Conservation (phyloP, 2,888 invertebrate species). For the Apotomis turbidana region DNA sequence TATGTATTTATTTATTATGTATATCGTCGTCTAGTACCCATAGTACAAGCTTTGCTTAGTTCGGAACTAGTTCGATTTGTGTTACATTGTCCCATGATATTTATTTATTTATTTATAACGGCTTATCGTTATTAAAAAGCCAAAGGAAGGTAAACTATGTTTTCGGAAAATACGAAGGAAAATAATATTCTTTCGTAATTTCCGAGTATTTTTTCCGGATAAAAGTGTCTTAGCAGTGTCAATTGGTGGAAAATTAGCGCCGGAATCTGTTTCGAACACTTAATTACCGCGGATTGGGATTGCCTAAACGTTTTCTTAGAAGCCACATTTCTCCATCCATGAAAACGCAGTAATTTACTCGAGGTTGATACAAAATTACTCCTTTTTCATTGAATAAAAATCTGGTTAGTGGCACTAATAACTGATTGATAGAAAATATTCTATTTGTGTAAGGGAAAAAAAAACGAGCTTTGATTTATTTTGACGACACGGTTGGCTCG, state of each 20-base stretch:
- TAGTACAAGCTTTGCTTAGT: too few relatives aligned
- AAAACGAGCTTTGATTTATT: neutral
- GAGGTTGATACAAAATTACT: neutral
- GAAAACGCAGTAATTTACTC: neutral
- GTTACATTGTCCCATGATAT: too few relatives aligned
- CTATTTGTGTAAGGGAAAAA: neutral
- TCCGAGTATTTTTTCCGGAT: neutral
- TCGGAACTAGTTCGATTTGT: too few relatives aligned
- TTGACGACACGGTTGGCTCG: too few relatives aligned
- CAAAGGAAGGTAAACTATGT: too few relatives aligned
- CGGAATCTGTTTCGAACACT: neutral
- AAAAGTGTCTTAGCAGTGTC: neutral
- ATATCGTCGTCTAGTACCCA: too few relatives aligned
- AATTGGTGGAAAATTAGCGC: neutral
- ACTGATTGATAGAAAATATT: neutral
- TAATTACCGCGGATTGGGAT: neutral
- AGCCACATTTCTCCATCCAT: neutral
- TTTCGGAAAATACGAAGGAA: neutral
- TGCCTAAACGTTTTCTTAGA: conserved; percentile 6
- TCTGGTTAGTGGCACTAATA: conserved; percentile 4
- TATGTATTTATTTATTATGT: too few relatives aligned
- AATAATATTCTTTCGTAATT: neutral
- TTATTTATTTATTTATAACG: too few relatives aligned
- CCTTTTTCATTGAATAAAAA: neutral
- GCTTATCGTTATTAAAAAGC: too few relatives aligned